Percentiles rank a stretch among this genome's conserved stretches.
phyloP scores from a whole-genome alignment of 92 coral and sea anemone genomes.

The Paragorgia papillata region DNA sequence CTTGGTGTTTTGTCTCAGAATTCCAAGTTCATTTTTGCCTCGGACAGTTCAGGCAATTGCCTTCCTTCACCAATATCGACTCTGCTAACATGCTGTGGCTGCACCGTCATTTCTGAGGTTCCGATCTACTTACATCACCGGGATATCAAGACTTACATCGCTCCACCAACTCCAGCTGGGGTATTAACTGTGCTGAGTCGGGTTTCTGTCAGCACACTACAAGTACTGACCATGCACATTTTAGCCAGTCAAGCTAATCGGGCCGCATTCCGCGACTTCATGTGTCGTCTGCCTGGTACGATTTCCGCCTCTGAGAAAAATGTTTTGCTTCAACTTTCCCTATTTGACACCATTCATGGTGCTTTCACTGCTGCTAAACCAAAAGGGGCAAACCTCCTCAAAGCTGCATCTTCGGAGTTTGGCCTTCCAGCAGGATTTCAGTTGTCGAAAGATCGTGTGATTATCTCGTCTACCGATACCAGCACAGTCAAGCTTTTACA shows the following conservation, averaged over 20 bases:
- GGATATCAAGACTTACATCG: slow-evolving; percentile 56
- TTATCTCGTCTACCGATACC: slow-evolving; percentile 26
- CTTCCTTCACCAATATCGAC: slow-evolving; percentile 45
- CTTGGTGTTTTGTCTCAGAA: slow-evolving; percentile 54
- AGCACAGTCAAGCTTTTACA: slow-evolving; percentile 13
- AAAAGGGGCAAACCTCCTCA: not conserved
- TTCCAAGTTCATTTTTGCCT: no score
- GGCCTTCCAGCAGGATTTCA: slow-evolving; percentile 16
- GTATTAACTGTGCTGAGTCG: slow-evolving; percentile 58
- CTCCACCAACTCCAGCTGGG: slow-evolving; percentile 65
- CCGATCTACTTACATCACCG: slow-evolving; percentile 63
- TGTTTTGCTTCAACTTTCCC: slow-evolving; percentile 56
- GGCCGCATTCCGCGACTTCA: slow-evolving; percentile 46
- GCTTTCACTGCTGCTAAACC: slow-evolving; percentile 42
- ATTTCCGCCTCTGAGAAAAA: slow-evolving; percentile 26
- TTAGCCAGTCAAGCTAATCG: not conserved
- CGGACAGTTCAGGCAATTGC: slow-evolving; percentile 7
- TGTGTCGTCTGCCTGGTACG: slow-evolving; percentile 2
- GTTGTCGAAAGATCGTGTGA: slow-evolving; percentile 13
- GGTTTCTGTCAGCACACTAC: not conserved
- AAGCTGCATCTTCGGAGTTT: slow-evolving; percentile 1
- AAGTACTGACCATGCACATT: not conserved
- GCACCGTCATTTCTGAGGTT: slow-evolving; percentile 41
- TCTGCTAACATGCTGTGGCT: slow-evolving; percentile 56
- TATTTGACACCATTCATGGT: slow-evolving; percentile 67